Evolutionary conservation across 2,888 invertebrate species (phyloP).

Genomic region (Xanthorhoe spadicearia): DNA sequence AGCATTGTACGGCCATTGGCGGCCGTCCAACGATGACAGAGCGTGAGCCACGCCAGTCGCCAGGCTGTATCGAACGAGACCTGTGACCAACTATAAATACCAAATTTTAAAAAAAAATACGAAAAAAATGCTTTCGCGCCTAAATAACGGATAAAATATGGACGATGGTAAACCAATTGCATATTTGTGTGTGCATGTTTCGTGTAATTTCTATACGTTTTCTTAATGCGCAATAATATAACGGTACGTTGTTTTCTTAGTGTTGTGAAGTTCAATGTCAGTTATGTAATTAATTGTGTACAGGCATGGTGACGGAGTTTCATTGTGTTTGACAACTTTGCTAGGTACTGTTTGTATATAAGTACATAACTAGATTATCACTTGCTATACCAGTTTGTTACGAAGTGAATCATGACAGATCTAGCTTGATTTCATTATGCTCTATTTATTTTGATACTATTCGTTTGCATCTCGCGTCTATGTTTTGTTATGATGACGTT

Average conservation of each 20-base stretch:
- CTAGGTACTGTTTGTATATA: slow-evolving; percentile 10
- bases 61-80: slow-evolving; percentile 56
- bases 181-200: slow-evolving; percentile 60
- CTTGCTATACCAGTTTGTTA: not conserved
- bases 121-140: slow-evolving; percentile 69
- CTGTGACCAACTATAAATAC: slow-evolving; percentile 52
- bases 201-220: slow-evolving; percentile 45
- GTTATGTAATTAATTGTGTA: slow-evolving; percentile 70
- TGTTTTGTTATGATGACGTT: slow-evolving; percentile 26
- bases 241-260: slow-evolving; percentile 49
- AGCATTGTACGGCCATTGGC: slow-evolving; percentile 62
- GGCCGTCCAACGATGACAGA: slow-evolving; percentile 62
- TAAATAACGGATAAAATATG: slow-evolving; percentile 72
- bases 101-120: slow-evolving; percentile 49
- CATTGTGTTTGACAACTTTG: slow-evolving; percentile 9
- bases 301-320: slow-evolving; percentile 7
- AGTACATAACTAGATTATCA: not conserved
- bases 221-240: slow-evolving; percentile 52
- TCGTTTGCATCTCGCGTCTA: not conserved
- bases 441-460: slow-evolving; percentile 5
- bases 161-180: slow-evolving; percentile 63
- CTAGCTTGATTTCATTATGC: not conserved
- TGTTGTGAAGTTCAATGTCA: slow-evolving; percentile 63
- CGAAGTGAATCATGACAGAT: not conserved
- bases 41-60: slow-evolving; percentile 42